Conservation (phyloP, 2,113 vertebrate species). For the Forbesichthys papilliferus region DNA sequence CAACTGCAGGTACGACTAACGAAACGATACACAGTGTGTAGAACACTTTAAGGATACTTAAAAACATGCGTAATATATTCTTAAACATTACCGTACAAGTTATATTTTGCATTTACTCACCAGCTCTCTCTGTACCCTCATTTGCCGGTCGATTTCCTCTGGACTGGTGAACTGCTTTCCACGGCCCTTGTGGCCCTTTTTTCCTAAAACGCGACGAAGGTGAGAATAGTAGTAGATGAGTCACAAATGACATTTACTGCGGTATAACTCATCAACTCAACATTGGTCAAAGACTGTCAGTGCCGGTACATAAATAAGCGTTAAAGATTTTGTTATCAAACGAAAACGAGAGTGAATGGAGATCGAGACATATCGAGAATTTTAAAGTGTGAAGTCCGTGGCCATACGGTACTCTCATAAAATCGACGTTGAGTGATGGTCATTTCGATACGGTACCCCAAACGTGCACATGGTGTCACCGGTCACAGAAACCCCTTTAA, state of each 20-base stretch:
- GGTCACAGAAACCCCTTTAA: neutral
- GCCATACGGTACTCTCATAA: too few species aligned
- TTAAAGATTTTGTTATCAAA: rapidly evolving
- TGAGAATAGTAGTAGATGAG: constrained; percentile 5
- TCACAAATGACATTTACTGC: constrained; percentile 30
- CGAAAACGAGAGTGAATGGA: neutral
- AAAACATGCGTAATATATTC: too few species aligned
- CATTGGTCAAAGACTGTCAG: constrained; percentile 3
- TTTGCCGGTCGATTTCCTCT: constrained; percentile 82
- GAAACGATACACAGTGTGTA: too few species aligned
- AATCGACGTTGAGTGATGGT: too few species aligned
- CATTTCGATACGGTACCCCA: neutral
- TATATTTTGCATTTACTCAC: constrained; percentile 48
- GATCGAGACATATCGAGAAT: neutral
- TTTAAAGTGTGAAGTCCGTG: too few species aligned
- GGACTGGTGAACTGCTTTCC: constrained; percentile 83
- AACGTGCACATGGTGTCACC: constrained; percentile 5
- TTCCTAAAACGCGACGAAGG: constrained; percentile 62
- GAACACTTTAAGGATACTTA: too few species aligned
- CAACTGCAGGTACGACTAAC: too few species aligned
- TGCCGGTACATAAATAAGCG: neutral
- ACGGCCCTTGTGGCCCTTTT: constrained; percentile 79
- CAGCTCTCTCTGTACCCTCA: constrained; percentile 75
- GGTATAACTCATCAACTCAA: constrained; percentile 2
- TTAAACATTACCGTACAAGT: neutral